phyloP scores from a whole-genome alignment of 2,888 invertebrate genomes.

The Cephalotes varians region DNA sequence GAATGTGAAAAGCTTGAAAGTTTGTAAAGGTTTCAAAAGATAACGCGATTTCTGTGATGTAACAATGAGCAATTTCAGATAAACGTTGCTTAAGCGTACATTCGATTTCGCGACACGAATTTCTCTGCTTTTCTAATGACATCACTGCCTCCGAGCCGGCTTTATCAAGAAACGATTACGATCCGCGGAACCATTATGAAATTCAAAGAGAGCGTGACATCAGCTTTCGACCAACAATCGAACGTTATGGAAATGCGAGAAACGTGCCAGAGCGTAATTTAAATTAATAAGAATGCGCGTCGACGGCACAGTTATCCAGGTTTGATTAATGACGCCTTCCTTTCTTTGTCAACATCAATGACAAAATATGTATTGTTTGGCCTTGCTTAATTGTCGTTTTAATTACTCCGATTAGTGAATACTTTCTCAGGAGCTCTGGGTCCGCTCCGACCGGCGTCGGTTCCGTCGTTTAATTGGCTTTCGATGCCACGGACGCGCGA shows the following conservation, averaged over 20 bases:
- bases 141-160: background rate
- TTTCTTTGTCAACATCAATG: no score
- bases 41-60: background rate
- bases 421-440: background rate
- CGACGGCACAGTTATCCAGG: background rate
- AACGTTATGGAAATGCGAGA: background rate
- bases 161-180: slow-evolving; percentile 14
- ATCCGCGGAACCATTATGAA: background rate
- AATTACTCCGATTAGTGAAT: background rate
- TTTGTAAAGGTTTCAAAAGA: no score
- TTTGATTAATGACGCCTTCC: background rate
- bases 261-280: background rate
- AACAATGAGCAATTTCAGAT: background rate
- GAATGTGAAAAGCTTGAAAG: background rate
- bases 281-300: background rate
- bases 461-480: background rate
- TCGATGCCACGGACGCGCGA: background rate
- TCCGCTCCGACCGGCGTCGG: no score
- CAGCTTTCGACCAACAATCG: background rate
- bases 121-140: background rate
- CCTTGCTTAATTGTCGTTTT: background rate
- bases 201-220: background rate
- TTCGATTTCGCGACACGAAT: background rate
- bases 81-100: background rate
- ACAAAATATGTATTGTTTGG: no score